Evolutionary conservation across 2,113 vertebrate genomes (phyloP), one percentile per base, ranked within the genome.

Genomic region (Dermatemys mawii): DNA sequence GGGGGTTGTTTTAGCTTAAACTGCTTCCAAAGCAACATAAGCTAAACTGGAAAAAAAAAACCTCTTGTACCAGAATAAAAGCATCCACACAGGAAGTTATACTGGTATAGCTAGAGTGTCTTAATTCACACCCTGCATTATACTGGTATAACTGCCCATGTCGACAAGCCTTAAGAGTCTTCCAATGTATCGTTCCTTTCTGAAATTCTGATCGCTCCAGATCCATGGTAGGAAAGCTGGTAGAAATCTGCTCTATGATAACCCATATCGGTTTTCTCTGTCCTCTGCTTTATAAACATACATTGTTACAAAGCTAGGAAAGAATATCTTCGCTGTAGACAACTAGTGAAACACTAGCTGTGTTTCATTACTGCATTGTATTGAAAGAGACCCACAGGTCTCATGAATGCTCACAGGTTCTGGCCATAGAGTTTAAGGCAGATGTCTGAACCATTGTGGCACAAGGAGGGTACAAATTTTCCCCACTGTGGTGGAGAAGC

Each of bases 1-100:
- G n/a, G n/a, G n/a, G n/a, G 5, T 2, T 29, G 9, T 3, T 19
- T 16, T 46, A 8, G 27, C 8, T 32, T 3, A 1, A 60, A 49
- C 50, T 22, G 76, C 11, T 44, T 75, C n/a, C 41, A 44, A 44
- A 75, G 70, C 3, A 11, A 75, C 38, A 75, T 75, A 44, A 75
- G 11, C 24, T 75, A 75, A 75, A 11, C 70, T 41, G 38, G 41
- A 26, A 41, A 44, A 3, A 10, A 55, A 55, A 51, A 9, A 50
- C 50, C 86, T 91, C 81, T 48, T 75, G 11, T 46, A 88, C 32
- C 76, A 24, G 38, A 88, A 90, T n/a, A 19, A 67, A 35, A 19
- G 60, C 60, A 67, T 21, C 4, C 60, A 67, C 35, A 19, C 35
- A n/a, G 60, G 1, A 14, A 49, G 63, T 76, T 29, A 75, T 35